Base-by-base conservation (phyloP, 37 sponge, comb jelly and placozoan species). In the Ianthella basta region DNA sequence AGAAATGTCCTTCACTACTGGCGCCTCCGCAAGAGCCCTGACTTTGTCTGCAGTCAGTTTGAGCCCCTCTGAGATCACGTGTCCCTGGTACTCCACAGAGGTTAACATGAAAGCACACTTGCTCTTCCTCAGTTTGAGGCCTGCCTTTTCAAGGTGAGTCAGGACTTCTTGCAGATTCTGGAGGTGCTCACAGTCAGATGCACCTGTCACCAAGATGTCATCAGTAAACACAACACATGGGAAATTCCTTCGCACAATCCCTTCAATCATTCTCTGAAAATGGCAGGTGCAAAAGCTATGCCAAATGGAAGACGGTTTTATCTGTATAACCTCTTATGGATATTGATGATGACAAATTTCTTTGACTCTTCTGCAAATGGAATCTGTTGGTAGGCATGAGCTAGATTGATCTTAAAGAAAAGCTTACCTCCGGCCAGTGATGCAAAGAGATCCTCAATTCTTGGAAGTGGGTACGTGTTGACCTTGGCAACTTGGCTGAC, bases 241-340 rank as follows among this genome's bases (percentile, higher is more conserved):
- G 72, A 14, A 8, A 88, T 56, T 29, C 84, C 88, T 55, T 44
- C n/a, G 61, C 67, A 88, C 15, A 32, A 88, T 55, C 1, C 73
- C 63, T 21, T 88, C 84, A 66, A 88, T 88, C 16, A 36, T 77
- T 21, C 80, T 36, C 55, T 89, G 89, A 72, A 89, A n/a, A 82
- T 84, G 25, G 89, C 69, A 18, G 77, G 69, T 40, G 89, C 85
- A 21, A 85, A 79, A 23, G 72, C 4, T 4, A 89, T 72, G 25
- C 89, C 89, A 64, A 88, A 88, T 0, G 88, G 88, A 21, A 88
- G 55, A 1, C 88, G 27, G 21, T 67, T 88, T 60, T 72, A 88
- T 36, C n/a, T 32, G 24, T 72, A 80, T 24, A 88, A 78, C 29
- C 88, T 73, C 65, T 82, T 69, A 55, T 69, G 88, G 13, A 83